Conservation (phyloP, 2,113 vertebrate species). For the Malurus melanocephalus region DNA sequence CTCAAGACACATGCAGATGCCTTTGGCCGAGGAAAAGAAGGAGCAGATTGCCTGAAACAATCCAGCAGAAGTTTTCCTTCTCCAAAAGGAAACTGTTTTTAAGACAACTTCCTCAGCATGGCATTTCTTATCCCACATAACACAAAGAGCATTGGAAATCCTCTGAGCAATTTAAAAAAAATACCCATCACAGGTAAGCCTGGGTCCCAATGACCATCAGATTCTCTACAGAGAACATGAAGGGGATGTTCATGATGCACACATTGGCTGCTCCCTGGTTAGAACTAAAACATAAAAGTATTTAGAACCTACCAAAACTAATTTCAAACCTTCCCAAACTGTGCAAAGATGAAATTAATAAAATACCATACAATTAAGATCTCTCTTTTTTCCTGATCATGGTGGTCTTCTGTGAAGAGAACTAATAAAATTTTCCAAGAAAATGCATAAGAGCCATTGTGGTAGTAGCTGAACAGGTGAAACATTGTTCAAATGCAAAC, state of each 20-base stretch:
- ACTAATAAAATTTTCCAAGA: background rate
- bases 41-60: background rate
- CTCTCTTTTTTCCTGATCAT: background rate
- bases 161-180: background rate
- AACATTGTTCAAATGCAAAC: background rate
- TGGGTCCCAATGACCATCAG: background rate
- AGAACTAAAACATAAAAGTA: background rate
- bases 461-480: background rate
- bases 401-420: background rate
- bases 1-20: background rate
- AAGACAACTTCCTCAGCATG: background rate
- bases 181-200: background rate
- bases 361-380: background rate
- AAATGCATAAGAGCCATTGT: background rate
- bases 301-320: background rate
- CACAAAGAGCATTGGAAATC: background rate
- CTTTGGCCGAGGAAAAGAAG: background rate
- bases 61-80: background rate
- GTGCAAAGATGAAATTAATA: background rate
- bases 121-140: background rate
- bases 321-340: background rate
- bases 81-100: background rate
- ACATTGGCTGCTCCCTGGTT: background rate
- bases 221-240: background rate
- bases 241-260: background rate